Percentiles rank a stretch among this genome's conserved stretches.
Evolutionary conservation across 2,797 vertebrate species (phyloP).

Genomic region (Hoplostethus atlanticus): DNA sequence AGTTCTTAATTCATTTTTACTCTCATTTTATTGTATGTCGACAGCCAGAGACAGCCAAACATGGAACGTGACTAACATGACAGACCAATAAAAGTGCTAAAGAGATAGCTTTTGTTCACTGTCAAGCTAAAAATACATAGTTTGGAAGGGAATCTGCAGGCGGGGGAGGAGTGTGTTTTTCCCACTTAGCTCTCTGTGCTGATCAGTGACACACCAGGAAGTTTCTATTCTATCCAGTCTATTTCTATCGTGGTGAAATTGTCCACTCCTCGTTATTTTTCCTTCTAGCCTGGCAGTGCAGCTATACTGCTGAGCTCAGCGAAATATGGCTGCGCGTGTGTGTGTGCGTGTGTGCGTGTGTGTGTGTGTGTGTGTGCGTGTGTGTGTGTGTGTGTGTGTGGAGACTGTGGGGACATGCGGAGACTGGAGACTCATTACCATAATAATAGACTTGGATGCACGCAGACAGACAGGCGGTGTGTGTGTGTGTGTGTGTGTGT

Average conservation of each 20-base stretch:
- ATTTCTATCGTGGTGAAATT: slow-evolving; percentile 66
- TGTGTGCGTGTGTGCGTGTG: slow-evolving; percentile 24
- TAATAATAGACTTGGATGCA: slow-evolving; percentile 86
- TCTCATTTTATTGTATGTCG: neutral
- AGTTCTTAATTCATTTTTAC: too few relatives aligned
- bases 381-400: slow-evolving; percentile 19
- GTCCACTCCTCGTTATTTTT: slow-evolving; percentile 71
- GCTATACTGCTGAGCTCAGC: slow-evolving; percentile 78
- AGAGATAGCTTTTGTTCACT: too few relatives aligned
- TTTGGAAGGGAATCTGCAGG: slow-evolving; percentile 1
- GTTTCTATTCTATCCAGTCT: slow-evolving; percentile 49
- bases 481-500: slow-evolving; percentile 36
- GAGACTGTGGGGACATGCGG: slow-evolving; percentile 76
- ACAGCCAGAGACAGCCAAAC: neutral
- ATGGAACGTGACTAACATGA: neutral
- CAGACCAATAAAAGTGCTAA: too few relatives aligned
- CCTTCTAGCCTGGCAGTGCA: slow-evolving; percentile 45
- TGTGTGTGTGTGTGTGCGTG: neutral
- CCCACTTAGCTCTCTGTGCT: slow-evolving; percentile 23
- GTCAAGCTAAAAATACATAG: too few relatives aligned
- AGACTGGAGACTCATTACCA: slow-evolving; percentile 84
- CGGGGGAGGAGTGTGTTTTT: slow-evolving; percentile 8
- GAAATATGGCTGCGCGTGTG: slow-evolving; percentile 30
- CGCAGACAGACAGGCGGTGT: slow-evolving; percentile 70
- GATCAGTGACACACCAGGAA: slow-evolving; percentile 57